These are phyloP conservation scores for Erpornis zantholeuca DNA, from an alignment of 2,113 vertebrate genomes.

Conservation along the genomic window DNA sequence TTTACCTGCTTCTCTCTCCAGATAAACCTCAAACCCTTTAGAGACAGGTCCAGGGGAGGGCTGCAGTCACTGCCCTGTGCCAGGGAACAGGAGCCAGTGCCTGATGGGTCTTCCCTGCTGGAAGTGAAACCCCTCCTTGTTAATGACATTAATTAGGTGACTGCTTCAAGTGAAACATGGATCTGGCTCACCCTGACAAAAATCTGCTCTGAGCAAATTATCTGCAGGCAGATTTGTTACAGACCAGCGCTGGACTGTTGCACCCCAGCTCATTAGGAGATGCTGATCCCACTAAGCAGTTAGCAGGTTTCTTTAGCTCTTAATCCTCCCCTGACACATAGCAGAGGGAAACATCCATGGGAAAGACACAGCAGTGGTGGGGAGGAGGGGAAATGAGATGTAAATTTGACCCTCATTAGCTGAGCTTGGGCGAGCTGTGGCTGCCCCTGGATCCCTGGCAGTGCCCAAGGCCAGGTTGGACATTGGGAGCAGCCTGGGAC, in stretches of 20 bases:
- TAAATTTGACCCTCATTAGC: background rate
- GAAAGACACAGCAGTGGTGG: background rate
- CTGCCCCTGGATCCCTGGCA: background rate
- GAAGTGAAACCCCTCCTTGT: background rate
- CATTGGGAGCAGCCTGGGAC: background rate
- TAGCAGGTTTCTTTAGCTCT: slow-evolving; percentile 35
- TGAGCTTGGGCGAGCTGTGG: background rate
- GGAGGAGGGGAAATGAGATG: accelerated
- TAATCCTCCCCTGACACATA: background rate
- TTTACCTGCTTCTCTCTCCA: background rate
- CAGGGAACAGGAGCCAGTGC: background rate
- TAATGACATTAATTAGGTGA: background rate
- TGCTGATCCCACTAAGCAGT: slow-evolving; percentile 54
- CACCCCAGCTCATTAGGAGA: slow-evolving; percentile 34
- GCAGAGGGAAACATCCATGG: background rate
- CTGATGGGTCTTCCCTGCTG: background rate
- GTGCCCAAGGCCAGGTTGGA: background rate
- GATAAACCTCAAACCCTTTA: background rate
- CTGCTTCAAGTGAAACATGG: background rate
- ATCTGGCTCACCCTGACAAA: background rate
- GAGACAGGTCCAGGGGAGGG: background rate
- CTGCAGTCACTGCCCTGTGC: background rate
- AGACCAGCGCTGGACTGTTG: background rate
- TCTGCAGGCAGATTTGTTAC: slow-evolving; percentile 37
- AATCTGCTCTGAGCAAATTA: slow-evolving; percentile 53